phyloP scores from a whole-genome alignment of 2,797 vertebrate genomes.

The Choloepus didactylus region DNA sequence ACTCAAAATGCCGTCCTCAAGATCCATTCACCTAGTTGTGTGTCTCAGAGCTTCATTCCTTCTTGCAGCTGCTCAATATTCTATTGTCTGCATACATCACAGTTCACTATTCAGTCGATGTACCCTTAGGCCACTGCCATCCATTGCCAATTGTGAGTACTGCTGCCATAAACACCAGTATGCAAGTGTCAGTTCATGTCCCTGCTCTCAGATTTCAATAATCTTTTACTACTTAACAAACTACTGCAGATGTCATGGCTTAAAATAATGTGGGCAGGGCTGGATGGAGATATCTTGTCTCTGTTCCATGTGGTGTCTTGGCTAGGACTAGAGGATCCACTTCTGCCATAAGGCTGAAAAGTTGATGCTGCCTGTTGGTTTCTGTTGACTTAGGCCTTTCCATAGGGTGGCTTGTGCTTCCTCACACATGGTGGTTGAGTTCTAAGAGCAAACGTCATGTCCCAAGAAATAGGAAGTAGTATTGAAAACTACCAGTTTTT shows the following conservation, averaged over 20 bases:
- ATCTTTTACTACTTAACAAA: neutral
- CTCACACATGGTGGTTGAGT: neutral
- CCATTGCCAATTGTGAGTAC: no score
- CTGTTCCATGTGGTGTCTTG: neutral
- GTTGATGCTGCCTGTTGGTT: neutral
- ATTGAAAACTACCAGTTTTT: constrained; percentile 32
- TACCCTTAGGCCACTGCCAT: no score
- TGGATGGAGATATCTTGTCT: neutral
- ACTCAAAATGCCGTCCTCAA: no score
- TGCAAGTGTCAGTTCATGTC: no score
- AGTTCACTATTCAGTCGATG: no score
- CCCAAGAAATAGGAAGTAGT: neutral
- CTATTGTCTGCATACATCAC: no score
- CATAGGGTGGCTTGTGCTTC: neutral
- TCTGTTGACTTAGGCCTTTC: neutral
- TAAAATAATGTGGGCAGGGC: neutral
- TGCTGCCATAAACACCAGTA: no score
- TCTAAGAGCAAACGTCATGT: constrained; percentile 38
- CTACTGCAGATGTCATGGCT: neutral
- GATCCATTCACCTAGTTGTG: no score
- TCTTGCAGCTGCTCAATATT: no score
- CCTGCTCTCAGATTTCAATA: no score
- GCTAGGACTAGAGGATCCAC: neutral
- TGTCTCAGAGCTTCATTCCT: no score
- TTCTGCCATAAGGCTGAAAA: neutral